These are phyloP conservation scores for Lophochroa leadbeateri DNA, from an alignment of 2,113 vertebrate species.

Conservation along the genomic window DNA sequence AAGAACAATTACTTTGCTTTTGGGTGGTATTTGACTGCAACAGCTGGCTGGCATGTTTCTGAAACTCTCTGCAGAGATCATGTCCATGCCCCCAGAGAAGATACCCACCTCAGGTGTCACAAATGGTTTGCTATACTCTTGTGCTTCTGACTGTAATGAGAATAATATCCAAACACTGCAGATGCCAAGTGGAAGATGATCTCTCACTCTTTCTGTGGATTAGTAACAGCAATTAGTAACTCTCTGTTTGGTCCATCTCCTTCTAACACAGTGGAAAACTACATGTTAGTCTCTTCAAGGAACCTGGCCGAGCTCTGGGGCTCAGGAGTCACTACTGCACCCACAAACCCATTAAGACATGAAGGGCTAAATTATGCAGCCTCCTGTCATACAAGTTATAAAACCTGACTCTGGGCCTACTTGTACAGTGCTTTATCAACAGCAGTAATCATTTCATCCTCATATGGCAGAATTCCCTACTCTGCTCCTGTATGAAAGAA, in stretches of 20 bases:
- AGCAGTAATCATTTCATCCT: accelerated
- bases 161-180: neutral
- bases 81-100: neutral
- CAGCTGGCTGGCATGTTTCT: neutral
- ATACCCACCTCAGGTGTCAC: neutral
- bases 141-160: neutral
- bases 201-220: neutral
- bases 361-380: neutral
- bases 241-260: neutral
- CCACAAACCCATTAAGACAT: neutral
- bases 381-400: neutral
- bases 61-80: neutral
- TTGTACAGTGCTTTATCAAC: neutral
- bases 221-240: neutral
- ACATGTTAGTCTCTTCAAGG: neutral
- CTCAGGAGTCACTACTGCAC: neutral
- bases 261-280: neutral
- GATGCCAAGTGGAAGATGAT: neutral
- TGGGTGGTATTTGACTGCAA: neutral
- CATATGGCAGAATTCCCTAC: neutral
- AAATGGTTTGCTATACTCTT: neutral
- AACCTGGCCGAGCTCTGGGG: neutral
- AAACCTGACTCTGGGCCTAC: neutral
- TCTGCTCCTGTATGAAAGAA: neutral
- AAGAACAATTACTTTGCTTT: neutral